These are phyloP conservation scores for Eulimnadia texana DNA, from an alignment of 1,140 invertebrate genomes.

Conservation along the genomic window DNA sequence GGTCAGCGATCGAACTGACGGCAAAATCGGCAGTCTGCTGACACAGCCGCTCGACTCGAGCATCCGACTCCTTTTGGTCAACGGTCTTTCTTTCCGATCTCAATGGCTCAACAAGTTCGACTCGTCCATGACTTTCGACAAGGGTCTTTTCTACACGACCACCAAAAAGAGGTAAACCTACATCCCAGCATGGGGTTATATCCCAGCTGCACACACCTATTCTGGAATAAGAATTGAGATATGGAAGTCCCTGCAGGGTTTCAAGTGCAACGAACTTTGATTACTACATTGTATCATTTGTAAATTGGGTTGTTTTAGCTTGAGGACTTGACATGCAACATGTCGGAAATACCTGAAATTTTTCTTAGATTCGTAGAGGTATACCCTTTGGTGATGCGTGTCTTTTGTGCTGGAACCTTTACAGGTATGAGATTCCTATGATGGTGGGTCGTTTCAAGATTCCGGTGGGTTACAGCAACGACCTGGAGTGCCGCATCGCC, in stretches of 20 bases:
- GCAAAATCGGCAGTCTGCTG: constrained; percentile 22
- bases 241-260: too few relatives aligned
- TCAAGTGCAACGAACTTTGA: too few relatives aligned
- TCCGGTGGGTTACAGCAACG: constrained; percentile 24
- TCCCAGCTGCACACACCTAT: too few relatives aligned
- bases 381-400: too few relatives aligned
- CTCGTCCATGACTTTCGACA: constrained; percentile 23
- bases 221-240: too few relatives aligned
- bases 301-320: too few relatives aligned
- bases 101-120: constrained; percentile 27
- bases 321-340: too few relatives aligned
- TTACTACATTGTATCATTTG: too few relatives aligned
- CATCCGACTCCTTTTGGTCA: constrained; percentile 21
- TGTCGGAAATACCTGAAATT: too few relatives aligned
- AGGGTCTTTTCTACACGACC: constrained; percentile 26
- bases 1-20: constrained; percentile 22
- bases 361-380: too few relatives aligned
- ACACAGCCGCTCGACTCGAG: background rate
- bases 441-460: constrained; percentile 28
- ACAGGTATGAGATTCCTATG: constrained; percentile 28
- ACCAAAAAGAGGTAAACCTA: constrained; percentile 19
- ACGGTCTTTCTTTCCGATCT: constrained; percentile 22
- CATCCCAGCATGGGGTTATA: too few relatives aligned
- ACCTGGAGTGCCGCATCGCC: constrained; percentile 25
- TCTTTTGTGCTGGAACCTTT: background rate